phyloP scores from a whole-genome alignment of 2,888 invertebrate genomes.

The Leptogaster cylindrica region DNA sequence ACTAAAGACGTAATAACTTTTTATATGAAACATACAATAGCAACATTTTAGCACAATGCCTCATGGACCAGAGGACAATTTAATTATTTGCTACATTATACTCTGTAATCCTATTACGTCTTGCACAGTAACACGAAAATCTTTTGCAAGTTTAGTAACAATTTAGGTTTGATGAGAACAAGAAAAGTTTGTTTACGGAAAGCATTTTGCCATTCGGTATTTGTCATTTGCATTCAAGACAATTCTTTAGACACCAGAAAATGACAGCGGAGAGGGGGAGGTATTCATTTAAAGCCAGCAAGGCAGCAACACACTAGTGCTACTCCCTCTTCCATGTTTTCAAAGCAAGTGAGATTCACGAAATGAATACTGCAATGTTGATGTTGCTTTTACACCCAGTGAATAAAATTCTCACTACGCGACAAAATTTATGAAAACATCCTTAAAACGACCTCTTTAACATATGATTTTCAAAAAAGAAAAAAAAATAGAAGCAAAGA shows the following conservation, averaged over 20 bases:
- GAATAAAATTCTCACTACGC: slow-evolving; percentile 2
- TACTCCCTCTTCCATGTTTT: slow-evolving; percentile 12
- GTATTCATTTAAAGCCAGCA: too few relatives aligned
- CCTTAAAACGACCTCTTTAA: slow-evolving; percentile 24
- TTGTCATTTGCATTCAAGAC: slow-evolving; percentile 12
- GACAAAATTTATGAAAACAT: slow-evolving; percentile 18
- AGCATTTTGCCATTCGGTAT: slow-evolving; percentile 20
- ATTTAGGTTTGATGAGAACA: slow-evolving; percentile 25
- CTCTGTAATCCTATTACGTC: neutral
- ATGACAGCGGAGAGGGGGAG: too few relatives aligned
- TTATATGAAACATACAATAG: neutral
- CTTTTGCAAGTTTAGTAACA: slow-evolving; percentile 2
- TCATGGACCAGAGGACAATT: slow-evolving; percentile 12
- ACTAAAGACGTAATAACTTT: neutral
- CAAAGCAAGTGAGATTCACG: neutral
- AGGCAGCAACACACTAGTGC: too few relatives aligned
- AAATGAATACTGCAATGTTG: slow-evolving; percentile 16
- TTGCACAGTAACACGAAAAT: neutral
- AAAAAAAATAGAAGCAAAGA: too few relatives aligned
- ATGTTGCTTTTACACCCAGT: neutral
- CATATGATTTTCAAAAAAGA: neutral
- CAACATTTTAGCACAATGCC: neutral
- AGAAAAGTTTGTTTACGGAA: slow-evolving; percentile 29
- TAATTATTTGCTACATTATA: slow-evolving; percentile 29
- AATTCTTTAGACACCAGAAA: slow-evolving; percentile 23